Evolutionary conservation across 2,888 invertebrate species (phyloP), one percentile per base, ranked within the genome.

Genomic region (Phasia obesa): DNA sequence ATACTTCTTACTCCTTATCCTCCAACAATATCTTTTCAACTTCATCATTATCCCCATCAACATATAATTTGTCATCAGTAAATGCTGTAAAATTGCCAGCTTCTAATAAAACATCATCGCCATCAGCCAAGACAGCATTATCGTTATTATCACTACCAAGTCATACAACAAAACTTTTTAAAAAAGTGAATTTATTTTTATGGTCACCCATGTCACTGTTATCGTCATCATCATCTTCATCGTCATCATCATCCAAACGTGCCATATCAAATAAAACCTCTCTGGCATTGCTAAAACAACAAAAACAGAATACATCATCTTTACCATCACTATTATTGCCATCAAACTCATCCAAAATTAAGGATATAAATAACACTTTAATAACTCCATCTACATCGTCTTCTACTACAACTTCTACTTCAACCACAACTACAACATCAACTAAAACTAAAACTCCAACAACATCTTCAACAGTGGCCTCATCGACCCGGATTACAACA

Each of bases 161-260:
- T 31, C 69, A 75, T 23, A 81, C 78, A 19, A 57, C 77, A 53
- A 84, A 85, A 47, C 49, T 85, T 11, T 81, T 85, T 59, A 84
- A 85, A 35, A 85, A 84, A 85, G 84, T 86, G 70, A 86, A 86
- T 76, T 70, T 85, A 60, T 85, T 85, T 73, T 73, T 86, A 77
- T 86, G 86, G 85, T 86, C 86, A 49, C 86, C 86, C 84, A 81
- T 86, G 79, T 85, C 85, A 57, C 62, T 85, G 17, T 70, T 85
- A 73, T 74, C 80, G 7, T 69, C 83, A 70, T 84, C 77, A 51
- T 77, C 70, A 44, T 35, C 35, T 11, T 60, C 84, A 42, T 55
- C 65, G 25, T 35, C 74, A 83, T 85, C 86, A 71, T 81, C 86
- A 84, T 75, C 84, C 47, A 85, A 87, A 62, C 70, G 31, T 42